Evolutionary conservation across 2,888 invertebrate species (phyloP).

Genomic region (Flexamia atlantica): DNA sequence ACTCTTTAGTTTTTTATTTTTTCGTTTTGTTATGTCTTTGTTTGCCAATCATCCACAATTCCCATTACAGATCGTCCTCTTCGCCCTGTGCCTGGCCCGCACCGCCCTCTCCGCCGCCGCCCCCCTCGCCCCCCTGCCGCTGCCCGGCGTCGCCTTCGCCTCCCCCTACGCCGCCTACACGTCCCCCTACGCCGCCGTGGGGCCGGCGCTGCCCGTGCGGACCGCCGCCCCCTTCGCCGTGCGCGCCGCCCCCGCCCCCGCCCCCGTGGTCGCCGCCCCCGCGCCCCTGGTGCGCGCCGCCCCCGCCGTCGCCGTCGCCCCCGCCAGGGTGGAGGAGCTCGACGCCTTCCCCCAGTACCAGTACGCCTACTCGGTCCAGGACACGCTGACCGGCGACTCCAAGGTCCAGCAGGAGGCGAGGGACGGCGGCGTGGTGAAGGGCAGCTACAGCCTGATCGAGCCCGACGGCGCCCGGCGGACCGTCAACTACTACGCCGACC

Average conservation of each 20-base stretch:
- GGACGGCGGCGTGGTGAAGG: conserved; percentile 73
- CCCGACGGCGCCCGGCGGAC: conserved; percentile 70
- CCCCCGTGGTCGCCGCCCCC: conserved; percentile 66
- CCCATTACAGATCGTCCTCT: conserved; percentile 36
- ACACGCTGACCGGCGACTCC: conserved; percentile 72
- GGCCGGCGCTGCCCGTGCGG: conserved; percentile 59
- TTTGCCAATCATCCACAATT: no score
- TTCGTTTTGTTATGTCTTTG: no score
- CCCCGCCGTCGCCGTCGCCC: conserved; percentile 63
- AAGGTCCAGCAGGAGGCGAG: conserved; percentile 72
- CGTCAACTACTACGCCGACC: conserved; percentile 74
- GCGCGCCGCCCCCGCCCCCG: conserved; percentile 63
- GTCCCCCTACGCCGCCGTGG: conserved; percentile 63
- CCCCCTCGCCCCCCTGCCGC: conserved; percentile 51
- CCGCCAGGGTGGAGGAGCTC: conserved; percentile 67
- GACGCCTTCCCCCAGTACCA: conserved; percentile 70
- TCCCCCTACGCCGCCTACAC: conserved; percentile 64
- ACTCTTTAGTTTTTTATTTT: no score
- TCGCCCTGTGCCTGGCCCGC: conserved; percentile 41
- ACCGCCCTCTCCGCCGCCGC: conserved; percentile 54
- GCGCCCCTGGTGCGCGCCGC: conserved; percentile 65
- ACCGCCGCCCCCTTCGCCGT: conserved; percentile 59
- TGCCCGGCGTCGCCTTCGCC: conserved; percentile 62
- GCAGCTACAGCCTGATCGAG: conserved; percentile 71
- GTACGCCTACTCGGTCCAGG: conserved; percentile 69